These are phyloP conservation scores for Thalassarche chlororhynchos DNA, from an alignment of 2,113 vertebrate species.

Conservation along the genomic window DNA sequence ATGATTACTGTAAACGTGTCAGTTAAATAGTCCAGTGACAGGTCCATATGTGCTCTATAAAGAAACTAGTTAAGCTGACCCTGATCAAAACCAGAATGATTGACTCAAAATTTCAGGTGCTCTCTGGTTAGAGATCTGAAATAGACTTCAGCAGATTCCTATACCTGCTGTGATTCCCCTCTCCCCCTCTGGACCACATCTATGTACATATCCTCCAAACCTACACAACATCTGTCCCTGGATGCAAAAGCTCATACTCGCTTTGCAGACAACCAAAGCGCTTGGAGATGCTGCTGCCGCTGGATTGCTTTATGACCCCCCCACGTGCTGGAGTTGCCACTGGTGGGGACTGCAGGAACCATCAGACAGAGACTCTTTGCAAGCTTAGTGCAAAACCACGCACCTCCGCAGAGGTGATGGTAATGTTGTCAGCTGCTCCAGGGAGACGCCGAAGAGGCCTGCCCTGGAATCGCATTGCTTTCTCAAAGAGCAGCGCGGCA, in stretches of 20 bases:
- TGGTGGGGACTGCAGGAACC: not conserved
- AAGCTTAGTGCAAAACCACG: not conserved
- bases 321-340: rapidly evolving
- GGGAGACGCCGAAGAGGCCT: rapidly evolving
- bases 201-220: not conserved
- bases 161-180: not conserved
- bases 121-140: not conserved
- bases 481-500: not conserved
- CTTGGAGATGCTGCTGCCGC: not conserved
- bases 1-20: slow-evolving; percentile 36
- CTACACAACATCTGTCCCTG: not conserved
- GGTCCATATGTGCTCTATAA: slow-evolving; percentile 38
- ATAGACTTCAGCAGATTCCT: not conserved
- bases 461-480: not conserved
- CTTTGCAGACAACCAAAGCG: not conserved
- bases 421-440: not conserved
- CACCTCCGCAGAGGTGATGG: not conserved
- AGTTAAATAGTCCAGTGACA: slow-evolving; percentile 64
- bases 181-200: not conserved
- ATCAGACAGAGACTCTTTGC: not conserved
- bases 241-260: not conserved
- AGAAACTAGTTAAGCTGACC: slow-evolving; percentile 15
- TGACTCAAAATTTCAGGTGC: slow-evolving; percentile 5
- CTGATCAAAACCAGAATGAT: slow-evolving; percentile 49
- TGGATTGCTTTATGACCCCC: not conserved